Conservation (phyloP, 2,113 vertebrate genomes). For the Forbesichthys papilliferus region DNA sequence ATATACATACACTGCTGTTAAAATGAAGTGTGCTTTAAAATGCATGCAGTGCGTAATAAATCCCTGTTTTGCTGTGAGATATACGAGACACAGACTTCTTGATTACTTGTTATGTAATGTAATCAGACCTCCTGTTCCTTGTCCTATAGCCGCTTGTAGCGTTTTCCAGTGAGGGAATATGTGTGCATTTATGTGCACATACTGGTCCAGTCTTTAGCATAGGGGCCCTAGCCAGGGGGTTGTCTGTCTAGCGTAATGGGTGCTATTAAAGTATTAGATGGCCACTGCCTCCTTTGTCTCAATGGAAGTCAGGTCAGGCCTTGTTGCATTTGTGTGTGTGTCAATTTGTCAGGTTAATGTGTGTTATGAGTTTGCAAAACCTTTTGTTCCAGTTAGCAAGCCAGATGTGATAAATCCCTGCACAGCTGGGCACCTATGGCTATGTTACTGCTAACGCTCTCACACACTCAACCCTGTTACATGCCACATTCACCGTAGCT, state of each 20-base stretch:
- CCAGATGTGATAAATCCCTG: slow-evolving; percentile 58
- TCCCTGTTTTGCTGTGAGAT: too few relatives aligned
- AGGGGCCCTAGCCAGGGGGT: background rate
- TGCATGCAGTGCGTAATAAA: too few relatives aligned
- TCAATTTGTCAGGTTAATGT: slow-evolving; percentile 9
- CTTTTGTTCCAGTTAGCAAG: slow-evolving; percentile 38
- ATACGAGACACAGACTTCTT: too few relatives aligned
- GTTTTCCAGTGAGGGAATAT: background rate
- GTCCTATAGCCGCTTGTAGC: background rate
- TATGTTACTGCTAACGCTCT: slow-evolving; percentile 7
- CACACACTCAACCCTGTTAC: too few relatives aligned
- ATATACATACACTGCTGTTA: too few relatives aligned
- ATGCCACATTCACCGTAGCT: background rate
- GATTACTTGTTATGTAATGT: too few relatives aligned
- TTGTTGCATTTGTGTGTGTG: slow-evolving; percentile 37
- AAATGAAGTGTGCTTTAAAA: too few relatives aligned
- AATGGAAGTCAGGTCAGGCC: slow-evolving; percentile 48
- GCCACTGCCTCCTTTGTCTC: slow-evolving; percentile 50
- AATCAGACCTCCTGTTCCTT: background rate
- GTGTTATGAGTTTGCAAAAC: slow-evolving; percentile 36
- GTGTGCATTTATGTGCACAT: slow-evolving; percentile 6
- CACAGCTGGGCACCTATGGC: slow-evolving; percentile 59
- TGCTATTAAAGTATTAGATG: slow-evolving; percentile 30
- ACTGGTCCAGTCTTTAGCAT: background rate
- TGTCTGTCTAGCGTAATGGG: slow-evolving; percentile 40